Evolutionary conservation across 2,888 invertebrate genomes (phyloP).

Genomic region (Synanthedon vespiformis): DNA sequence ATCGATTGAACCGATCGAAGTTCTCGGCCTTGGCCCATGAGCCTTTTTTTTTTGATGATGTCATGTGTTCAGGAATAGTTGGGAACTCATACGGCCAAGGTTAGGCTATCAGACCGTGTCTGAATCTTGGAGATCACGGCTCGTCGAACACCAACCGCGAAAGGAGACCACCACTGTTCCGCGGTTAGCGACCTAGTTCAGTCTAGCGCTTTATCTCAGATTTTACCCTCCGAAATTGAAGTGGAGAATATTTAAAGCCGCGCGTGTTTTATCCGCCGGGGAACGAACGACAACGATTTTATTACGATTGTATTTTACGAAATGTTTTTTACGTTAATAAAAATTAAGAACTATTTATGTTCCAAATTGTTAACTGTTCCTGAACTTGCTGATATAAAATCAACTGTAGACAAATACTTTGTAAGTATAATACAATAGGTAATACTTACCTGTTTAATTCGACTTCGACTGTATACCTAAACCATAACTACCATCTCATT

Average conservation of each 20-base stretch:
- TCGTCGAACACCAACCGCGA: conserved; percentile 49
- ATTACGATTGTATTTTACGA: no score
- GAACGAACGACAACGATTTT: no score
- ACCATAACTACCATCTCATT: no score
- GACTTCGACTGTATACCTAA: no score
- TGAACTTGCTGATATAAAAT: background rate
- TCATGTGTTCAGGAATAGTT: conserved; percentile 42
- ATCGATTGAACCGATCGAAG: conserved; percentile 33
- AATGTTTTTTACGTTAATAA: no score
- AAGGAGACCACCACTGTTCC: conserved; percentile 33
- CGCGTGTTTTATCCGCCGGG: no score
- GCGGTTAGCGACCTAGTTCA: conserved; percentile 50
- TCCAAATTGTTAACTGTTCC: conserved; percentile 2
- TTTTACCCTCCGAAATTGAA: conserved; percentile 39
- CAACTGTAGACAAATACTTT: background rate
- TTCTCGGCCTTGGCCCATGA: conserved; percentile 43
- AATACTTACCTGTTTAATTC: no score
- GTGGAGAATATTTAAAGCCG: conserved; percentile 15
- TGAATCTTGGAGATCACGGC: conserved; percentile 44
- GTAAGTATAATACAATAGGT: background rate
- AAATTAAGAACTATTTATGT: no score
- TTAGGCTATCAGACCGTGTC: conserved; percentile 58
- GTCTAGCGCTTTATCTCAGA: conserved; percentile 29
- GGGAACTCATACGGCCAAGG: conserved; percentile 56
- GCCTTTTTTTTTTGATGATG: conserved; percentile 41